Evolutionary conservation across 2,797 vertebrate genomes (phyloP).

Genomic region (Champsocephalus esox): DNA sequence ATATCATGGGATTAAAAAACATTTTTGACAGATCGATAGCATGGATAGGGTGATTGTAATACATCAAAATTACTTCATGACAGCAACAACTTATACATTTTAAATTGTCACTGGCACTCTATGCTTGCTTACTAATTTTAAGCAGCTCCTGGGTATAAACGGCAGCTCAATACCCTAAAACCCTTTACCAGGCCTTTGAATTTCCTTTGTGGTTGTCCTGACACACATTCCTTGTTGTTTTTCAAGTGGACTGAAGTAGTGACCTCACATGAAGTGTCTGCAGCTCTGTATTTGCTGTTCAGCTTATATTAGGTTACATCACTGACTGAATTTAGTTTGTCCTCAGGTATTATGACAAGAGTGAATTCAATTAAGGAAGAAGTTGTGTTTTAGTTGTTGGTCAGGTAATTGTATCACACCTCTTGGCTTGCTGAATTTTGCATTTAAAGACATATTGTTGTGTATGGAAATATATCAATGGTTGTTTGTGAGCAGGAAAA

Average conservation of each 20-base stretch:
- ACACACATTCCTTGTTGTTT: conserved; percentile 67
- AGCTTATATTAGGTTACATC: conserved; percentile 65
- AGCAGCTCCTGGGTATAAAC: conserved; percentile 19
- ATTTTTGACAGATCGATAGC: not conserved
- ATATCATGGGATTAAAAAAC: not conserved
- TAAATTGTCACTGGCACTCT: not conserved
- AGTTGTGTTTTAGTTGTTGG: conserved; percentile 13
- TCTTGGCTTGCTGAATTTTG: conserved; percentile 23
- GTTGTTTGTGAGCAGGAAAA: not conserved
- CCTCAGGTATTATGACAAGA: conserved; percentile 65
- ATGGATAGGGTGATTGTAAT: not conserved
- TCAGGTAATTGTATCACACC: conserved; percentile 33
- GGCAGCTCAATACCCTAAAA: conserved; percentile 34
- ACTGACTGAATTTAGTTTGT: conserved; percentile 49
- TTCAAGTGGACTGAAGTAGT: conserved; percentile 53
- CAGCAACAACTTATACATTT: too few species aligned
- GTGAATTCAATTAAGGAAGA: conserved; percentile 30
- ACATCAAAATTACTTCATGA: not conserved
- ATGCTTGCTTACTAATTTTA: conserved; percentile 22
- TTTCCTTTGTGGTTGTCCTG: conserved; percentile 60
- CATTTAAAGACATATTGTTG: conserved; percentile 7
- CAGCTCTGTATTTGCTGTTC: conserved; percentile 60
- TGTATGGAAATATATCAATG: not conserved
- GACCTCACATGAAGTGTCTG: conserved; percentile 70
- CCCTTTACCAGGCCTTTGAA: conserved; percentile 45